These are phyloP conservation scores for Phocides pigmalion DNA, from an alignment of 1,140 invertebrate species.

Conservation along the genomic window DNA sequence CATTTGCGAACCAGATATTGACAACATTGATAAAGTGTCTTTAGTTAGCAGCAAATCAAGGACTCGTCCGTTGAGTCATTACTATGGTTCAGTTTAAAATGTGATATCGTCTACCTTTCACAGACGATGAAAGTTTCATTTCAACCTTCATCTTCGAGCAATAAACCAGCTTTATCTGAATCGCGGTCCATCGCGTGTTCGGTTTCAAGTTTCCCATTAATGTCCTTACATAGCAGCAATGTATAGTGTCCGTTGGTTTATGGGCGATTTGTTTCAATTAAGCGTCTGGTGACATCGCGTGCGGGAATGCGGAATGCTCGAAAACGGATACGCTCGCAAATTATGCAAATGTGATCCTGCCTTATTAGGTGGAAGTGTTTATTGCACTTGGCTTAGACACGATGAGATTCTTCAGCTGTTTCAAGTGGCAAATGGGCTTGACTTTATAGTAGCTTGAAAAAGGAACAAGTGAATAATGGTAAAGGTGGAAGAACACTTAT, in stretches of 20 bases:
- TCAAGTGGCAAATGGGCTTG: background rate
- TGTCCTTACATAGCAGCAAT: constrained; percentile 3
- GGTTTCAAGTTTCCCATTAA: constrained; percentile 2
- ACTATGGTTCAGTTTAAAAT: background rate
- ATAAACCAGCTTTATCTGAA: constrained; percentile 22
- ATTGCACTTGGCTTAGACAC: constrained; percentile 7
- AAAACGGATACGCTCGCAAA: constrained; percentile 24
- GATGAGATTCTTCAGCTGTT: constrained; percentile 1
- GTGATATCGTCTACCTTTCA: background rate
- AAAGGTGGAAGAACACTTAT: background rate
- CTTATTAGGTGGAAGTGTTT: constrained; percentile 29
- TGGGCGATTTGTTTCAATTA: constrained; percentile 32
- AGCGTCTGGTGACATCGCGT: constrained; percentile 30
- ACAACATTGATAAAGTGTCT: too few species aligned
- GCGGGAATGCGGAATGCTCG: constrained; percentile 31
- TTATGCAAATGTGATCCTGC: constrained; percentile 30
- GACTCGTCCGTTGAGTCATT: background rate
- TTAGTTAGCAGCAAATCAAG: background rate
- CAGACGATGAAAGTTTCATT: background rate
- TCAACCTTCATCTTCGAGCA: constrained; percentile 6
- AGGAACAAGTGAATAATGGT: background rate
- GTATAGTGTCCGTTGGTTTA: constrained; percentile 16
- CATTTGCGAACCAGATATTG: too few species aligned
- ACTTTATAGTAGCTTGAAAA: background rate
- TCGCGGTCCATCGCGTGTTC: constrained; percentile 18